Percentiles rank a stretch among this genome's conserved stretches.
These are phyloP conservation scores for Lordiphosa collinella DNA, from an alignment of 1,140 invertebrate genomes.

Conservation along the genomic window DNA sequence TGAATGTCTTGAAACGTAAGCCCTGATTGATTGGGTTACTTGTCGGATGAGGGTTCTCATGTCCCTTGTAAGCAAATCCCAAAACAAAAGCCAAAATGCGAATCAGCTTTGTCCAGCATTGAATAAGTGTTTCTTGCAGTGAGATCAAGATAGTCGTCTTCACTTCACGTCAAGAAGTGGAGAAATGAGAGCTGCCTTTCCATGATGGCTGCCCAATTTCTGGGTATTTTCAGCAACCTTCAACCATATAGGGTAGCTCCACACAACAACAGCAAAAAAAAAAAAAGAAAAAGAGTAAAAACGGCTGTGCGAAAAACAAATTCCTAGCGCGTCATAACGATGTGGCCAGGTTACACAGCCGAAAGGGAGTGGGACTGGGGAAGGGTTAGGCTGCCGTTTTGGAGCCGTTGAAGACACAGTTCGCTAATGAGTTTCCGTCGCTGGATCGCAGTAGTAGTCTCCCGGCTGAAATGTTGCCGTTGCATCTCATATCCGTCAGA, in stretches of 20 bases:
- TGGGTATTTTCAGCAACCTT: neutral
- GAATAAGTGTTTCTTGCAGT: too few relatives aligned
- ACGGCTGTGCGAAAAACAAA: slow-evolving; percentile 16
- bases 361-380: neutral
- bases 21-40: too few relatives aligned
- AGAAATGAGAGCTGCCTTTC: too few relatives aligned
- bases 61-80: too few relatives aligned
- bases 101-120: too few relatives aligned
- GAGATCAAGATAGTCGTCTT: too few relatives aligned
- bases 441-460: neutral
- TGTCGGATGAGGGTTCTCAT: too few relatives aligned
- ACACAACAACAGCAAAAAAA: too few relatives aligned
- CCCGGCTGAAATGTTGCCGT: slow-evolving; percentile 8
- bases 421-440: slow-evolving; percentile 75
- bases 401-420: slow-evolving; percentile 11
- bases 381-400: neutral
- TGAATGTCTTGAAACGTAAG: too few relatives aligned
- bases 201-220: too few relatives aligned
- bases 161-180: too few relatives aligned
- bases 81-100: too few relatives aligned
- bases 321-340: slow-evolving; percentile 47
- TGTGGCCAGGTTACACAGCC: slow-evolving; percentile 38
- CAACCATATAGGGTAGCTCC: neutral
- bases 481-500: neutral
- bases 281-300: neutral